Evolutionary conservation across 2,888 invertebrate species (phyloP), one percentile per base, ranked within the genome.

Genomic region (Sepiola atlantica): DNA sequence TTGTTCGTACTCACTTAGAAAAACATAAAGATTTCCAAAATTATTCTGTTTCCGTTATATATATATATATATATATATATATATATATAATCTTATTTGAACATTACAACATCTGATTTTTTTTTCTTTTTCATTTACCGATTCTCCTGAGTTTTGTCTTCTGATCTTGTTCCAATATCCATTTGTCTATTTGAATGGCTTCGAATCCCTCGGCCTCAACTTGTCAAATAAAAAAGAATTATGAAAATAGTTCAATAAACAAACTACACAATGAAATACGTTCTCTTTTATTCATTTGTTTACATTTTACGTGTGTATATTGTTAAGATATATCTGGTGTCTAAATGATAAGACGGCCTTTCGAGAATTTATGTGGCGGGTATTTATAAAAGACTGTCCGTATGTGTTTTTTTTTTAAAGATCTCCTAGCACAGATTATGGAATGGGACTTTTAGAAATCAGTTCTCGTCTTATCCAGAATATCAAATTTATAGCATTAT

Each of bases 121-220:
- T 61, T 28, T 61, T 61, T 24, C 61, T 61, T 61, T 61, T 61
- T 24, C 21, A 28, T 28, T 61, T 61, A 61, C 10, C 61, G 24
- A 61, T 21, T 61, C 61, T 61, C 61, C 24, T 28, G 61, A 61
- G 61, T 28, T 61, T 28, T 61, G 61, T 61, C 61, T 61, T 28
- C 61, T 61, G 61, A 61, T 61, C 61, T 61, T 61, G 61, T 61
- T 61, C 61, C 61, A 61, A 61, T 61, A 61, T 61, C 61, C 61
- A 61, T 61, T 61, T 61, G 61, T 61, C 61, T 61, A 28, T 61
- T 61, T 24, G 61, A 61, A 61, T 61, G 61, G 24, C 21, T 28
- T 28, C 28, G 61, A 61, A 28, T 61, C 61, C 28, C 61, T 28
- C 28, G 28, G 21, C 21, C 61, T 61, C 28, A 28, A 61, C 61